phyloP scores from a whole-genome alignment of 1,140 invertebrate species.

The Caligus rogercresseyi region DNA sequence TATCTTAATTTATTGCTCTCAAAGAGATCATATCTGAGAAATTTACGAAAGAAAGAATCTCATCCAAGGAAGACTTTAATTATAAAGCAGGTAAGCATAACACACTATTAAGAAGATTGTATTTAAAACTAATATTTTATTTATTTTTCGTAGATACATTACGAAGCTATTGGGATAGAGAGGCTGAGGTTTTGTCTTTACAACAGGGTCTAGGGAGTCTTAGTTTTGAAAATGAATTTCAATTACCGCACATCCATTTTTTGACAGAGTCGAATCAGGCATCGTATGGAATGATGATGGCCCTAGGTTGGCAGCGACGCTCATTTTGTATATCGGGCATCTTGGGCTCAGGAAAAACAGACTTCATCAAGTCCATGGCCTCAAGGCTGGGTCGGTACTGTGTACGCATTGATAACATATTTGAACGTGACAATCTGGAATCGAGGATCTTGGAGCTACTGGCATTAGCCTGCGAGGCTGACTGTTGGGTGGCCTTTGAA shows the following conservation, averaged over 20 bases:
- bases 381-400: neutral
- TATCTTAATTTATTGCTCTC: neutral
- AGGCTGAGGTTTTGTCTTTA: neutral
- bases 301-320: neutral
- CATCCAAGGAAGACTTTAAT: neutral
- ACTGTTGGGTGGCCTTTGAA: slow-evolving; percentile 6
- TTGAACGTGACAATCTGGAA: neutral
- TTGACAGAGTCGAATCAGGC: neutral
- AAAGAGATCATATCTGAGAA: neutral
- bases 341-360: neutral
- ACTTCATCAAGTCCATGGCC: neutral
- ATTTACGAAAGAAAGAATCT: neutral
- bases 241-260: neutral
- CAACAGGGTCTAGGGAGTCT: slow-evolving; percentile 1
- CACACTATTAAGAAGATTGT: neutral
- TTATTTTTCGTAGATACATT: neutral
- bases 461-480: neutral
- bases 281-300: neutral
- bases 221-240: slow-evolving; percentile 13
- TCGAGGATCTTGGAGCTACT: neutral
- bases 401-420: neutral
- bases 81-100: neutral
- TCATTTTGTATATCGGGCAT: neutral
- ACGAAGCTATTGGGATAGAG: slow-evolving; percentile 7
- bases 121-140: neutral